Evolutionary conservation across 2,888 invertebrate species (phyloP).

Genomic region (Chymomyza procnemis): DNA sequence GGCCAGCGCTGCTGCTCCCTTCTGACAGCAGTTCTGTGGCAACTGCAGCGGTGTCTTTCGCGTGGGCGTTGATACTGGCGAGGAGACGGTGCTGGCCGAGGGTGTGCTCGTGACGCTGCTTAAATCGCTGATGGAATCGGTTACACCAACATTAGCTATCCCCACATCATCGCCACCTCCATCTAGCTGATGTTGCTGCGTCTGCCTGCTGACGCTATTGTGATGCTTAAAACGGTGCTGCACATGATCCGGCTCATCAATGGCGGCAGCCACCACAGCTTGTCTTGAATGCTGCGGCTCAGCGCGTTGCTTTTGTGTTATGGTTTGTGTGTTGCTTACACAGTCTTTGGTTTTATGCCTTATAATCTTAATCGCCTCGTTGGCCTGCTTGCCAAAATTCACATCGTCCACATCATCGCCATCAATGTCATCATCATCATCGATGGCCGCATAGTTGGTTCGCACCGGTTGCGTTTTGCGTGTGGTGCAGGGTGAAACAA

Average conservation of each 20-base stretch:
- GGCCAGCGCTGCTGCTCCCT: conserved; percentile 42
- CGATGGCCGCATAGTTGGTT: conserved; percentile 60
- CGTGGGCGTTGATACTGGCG: conserved; percentile 75
- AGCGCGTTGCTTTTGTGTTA: not conserved
- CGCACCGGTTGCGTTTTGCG: conserved; percentile 55
- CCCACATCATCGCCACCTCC: conserved; percentile 39
- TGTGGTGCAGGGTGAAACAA: conserved; percentile 6
- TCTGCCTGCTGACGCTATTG: conserved; percentile 24
- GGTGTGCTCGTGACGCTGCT: conserved; percentile 75
- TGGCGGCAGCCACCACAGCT: conserved; percentile 23
- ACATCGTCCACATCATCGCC: conserved; percentile 61
- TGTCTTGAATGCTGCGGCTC: not conserved
- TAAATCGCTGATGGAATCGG: conserved; percentile 68
- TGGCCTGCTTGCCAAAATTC: conserved; percentile 49
- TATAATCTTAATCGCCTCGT: conserved; percentile 29
- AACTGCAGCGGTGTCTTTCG: conserved; percentile 66
- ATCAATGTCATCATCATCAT: conserved; percentile 59
- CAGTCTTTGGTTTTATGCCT: conserved; percentile 53
- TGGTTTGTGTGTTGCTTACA: conserved; percentile 23
- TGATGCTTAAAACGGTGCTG: conserved; percentile 71
- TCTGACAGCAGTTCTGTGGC: conserved; percentile 73
- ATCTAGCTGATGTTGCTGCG: conserved; percentile 47
- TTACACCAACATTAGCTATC: conserved; percentile 21
- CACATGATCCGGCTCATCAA: conserved; percentile 72
- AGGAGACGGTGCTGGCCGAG: conserved; percentile 74